Conservation (phyloP, 2,797 vertebrate genomes). For the Parambassis ranga region DNA sequence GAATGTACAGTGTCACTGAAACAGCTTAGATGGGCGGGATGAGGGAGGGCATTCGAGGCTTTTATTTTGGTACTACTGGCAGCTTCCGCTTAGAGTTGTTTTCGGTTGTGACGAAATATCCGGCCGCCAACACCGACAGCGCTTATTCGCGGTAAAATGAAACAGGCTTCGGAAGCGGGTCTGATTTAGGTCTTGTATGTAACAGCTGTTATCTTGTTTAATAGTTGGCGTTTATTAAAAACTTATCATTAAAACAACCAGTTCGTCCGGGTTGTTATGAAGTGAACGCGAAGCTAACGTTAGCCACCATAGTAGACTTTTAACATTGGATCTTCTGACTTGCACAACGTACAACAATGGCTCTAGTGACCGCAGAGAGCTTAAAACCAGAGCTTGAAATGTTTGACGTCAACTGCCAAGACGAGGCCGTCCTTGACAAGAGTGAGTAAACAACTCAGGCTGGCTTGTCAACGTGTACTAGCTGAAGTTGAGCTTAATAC, state of each 20-base stretch:
- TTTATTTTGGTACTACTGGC: neutral
- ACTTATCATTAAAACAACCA: accelerated
- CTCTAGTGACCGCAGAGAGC: conserved; percentile 53
- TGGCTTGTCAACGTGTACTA: no score
- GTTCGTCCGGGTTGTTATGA: conserved; percentile 3
- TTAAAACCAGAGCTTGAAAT: conserved; percentile 72
- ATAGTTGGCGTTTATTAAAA: accelerated
- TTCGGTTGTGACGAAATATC: conserved; percentile 39
- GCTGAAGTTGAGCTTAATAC: neutral
- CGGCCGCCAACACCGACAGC: conserved; percentile 53
- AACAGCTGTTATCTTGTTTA: accelerated
- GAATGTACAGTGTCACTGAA: no score
- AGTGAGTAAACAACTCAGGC: conserved; percentile 60
- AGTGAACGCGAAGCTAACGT: neutral
- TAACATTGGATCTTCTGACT: neutral
- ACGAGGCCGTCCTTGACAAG: conserved; percentile 76
- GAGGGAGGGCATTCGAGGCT: neutral
- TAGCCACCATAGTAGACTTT: neutral
- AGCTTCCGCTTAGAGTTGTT: conserved; percentile 26
- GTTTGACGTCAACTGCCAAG: conserved; percentile 66
- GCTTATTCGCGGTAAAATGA: conserved; percentile 77
- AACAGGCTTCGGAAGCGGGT: neutral
- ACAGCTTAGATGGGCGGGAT: no score
- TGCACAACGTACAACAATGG: conserved; percentile 51
- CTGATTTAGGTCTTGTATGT: neutral